A percentile compares a stretch with the other conserved stretches of the same genome.
phyloP scores from a whole-genome alignment of 1,140 invertebrate genomes.

The Cydia amplana region DNA sequence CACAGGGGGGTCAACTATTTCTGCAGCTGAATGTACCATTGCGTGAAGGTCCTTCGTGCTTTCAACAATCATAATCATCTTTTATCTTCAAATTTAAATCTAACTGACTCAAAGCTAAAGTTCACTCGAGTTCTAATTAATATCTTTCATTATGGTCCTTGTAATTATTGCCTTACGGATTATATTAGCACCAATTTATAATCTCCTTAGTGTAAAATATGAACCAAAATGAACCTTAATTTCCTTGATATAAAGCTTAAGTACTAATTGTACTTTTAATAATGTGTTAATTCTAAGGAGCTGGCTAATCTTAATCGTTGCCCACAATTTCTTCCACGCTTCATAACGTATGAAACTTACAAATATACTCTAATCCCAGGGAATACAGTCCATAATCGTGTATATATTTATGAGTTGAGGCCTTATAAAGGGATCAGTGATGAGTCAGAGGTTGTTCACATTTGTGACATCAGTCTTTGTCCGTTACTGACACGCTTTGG shows the following conservation, averaged over 20 bases:
- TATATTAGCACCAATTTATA: not conserved
- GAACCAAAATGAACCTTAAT: no score
- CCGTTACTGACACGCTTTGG: slow-evolving; percentile 26
- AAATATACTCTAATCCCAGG: not conserved
- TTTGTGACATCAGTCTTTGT: slow-evolving; percentile 14
- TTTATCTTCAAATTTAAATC: no score
- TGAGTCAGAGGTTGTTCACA: slow-evolving; percentile 28
- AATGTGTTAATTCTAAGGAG: slow-evolving; percentile 7
- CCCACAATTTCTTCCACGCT: not conserved
- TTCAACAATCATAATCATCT: no score
- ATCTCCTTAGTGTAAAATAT: not conserved
- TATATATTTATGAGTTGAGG: not conserved
- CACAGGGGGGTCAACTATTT: no score
- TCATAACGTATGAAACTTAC: not conserved
- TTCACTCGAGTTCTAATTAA: not conserved
- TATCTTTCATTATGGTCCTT: not conserved
- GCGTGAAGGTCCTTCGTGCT: no score
- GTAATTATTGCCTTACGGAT: not conserved
- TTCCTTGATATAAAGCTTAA: no score
- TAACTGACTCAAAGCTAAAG: no score
- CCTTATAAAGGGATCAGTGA: slow-evolving; percentile 6
- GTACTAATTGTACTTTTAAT: not conserved
- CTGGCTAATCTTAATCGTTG: not conserved
- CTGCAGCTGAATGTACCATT: no score
- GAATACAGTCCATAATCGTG: not conserved